Conservation (phyloP, 2,113 vertebrate species). For the Phalacrocorax brasilianus region DNA sequence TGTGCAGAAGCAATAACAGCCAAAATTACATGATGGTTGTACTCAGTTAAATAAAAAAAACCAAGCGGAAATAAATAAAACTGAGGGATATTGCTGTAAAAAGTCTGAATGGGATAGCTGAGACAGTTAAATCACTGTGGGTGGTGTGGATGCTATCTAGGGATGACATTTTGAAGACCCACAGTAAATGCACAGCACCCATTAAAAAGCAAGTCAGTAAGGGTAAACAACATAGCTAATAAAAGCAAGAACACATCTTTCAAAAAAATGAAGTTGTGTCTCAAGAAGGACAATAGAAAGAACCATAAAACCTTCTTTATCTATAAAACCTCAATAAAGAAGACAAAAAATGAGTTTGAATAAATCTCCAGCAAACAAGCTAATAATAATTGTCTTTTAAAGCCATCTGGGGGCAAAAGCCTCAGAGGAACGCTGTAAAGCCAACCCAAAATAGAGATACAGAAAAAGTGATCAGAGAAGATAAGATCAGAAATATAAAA, state of each 20-base stretch:
- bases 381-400: background rate
- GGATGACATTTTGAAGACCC: background rate
- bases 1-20: background rate
- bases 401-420: background rate
- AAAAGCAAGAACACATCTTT: background rate
- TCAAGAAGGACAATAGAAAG: background rate
- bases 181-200: background rate
- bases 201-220: background rate
- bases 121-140: background rate
- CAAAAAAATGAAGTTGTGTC: background rate
- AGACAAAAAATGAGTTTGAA: background rate
- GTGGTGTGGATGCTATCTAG: background rate
- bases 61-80: background rate
- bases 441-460: background rate
- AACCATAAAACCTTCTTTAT: background rate
- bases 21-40: background rate
- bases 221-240: background rate
- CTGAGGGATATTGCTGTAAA: background rate
- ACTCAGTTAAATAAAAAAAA: background rate
- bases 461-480: background rate
- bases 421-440: background rate
- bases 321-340: background rate
- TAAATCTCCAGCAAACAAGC: constrained; percentile 25
- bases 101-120: background rate
- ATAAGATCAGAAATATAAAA: background rate